Evolutionary conservation across 2,113 vertebrate species (phyloP), one percentile per base, ranked within the genome.

Genomic region (Varanus komodoensis): DNA sequence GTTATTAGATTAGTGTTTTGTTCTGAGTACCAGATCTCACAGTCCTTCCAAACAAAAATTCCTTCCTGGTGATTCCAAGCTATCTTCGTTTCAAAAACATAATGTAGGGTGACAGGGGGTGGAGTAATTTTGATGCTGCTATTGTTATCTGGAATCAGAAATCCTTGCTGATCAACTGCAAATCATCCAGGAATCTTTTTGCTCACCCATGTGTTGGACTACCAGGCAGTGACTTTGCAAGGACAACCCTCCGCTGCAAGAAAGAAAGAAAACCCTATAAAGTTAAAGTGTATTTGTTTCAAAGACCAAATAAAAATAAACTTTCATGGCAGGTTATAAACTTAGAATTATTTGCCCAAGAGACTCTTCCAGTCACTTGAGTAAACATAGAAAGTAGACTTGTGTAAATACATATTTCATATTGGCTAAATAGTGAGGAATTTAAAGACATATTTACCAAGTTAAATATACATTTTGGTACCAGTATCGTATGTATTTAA

Each of bases 381-480:
- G 95, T 96, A 97, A 97, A 97, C 91, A 97, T 38, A 87, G 93
- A 94, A 94, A 94, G 93, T 91, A 97, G 95, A 91, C 94, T 94
- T 96, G 92, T 92, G 94, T 96, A 97, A 97, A 97, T 95, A 97
- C 91, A 93, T 96, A 96, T 94, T 93, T 93, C 96, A 93, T 95
- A 96, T 93, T 95, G 91, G 95, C 94, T 96, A 97, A 97, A 97
- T 96, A 96, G 91, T 96, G 85, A 96, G 89, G 86, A 93, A 95
- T 97, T 97, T 97, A 96, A 95, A 97, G 88, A 93, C 91, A 67
- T 96, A 96, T 97, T 97, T 96, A 95, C 94, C 95, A 92, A 97
- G 94, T 95, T 97, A 95, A 97, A 96, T 97, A 95, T 95, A 96
- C 95, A 92, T 94, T 94, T 92, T 90, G 89, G 89, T 94, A 74